Conservation (phyloP, 2,797 vertebrate species). For the Enteromius paludinosus region DNA sequence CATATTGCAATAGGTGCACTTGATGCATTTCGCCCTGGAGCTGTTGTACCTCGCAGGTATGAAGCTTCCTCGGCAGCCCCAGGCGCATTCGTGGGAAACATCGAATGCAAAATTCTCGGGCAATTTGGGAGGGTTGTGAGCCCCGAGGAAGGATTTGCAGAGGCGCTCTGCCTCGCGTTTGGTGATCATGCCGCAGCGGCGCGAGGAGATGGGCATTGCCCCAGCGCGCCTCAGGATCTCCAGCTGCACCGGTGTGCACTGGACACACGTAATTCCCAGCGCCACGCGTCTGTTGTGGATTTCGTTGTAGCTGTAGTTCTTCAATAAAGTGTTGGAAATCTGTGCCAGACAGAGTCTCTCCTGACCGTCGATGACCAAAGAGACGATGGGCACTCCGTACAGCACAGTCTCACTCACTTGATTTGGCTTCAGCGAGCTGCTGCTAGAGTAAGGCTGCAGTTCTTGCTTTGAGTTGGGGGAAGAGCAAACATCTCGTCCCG, state of each 20-base stretch:
- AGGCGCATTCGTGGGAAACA: constrained; percentile 88
- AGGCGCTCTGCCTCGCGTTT: constrained; percentile 90
- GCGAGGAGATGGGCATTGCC: constrained; percentile 90
- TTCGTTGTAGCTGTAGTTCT: constrained; percentile 93
- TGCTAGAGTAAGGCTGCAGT: constrained; percentile 83
- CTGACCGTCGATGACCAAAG: constrained; percentile 93
- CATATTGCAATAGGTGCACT: constrained; percentile 90
- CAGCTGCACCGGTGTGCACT: constrained; percentile 91
- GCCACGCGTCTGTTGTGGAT: constrained; percentile 91
- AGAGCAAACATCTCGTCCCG: constrained; percentile 87
- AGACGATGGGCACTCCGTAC: constrained; percentile 95
- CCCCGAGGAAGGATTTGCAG: constrained; percentile 91
- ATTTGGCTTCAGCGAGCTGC: constrained; percentile 90
- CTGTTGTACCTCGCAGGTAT: constrained; percentile 91
- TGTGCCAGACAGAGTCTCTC: constrained; percentile 91
- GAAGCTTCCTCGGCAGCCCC: constrained; percentile 89
- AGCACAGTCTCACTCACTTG: constrained; percentile 94
- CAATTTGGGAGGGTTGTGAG: constrained; percentile 87
- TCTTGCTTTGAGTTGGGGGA: constrained; percentile 89
- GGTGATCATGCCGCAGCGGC: constrained; percentile 93
- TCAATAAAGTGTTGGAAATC: constrained; percentile 91
- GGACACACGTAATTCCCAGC: constrained; percentile 90
- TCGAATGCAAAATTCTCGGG: constrained; percentile 92
- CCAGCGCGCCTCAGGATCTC: constrained; percentile 90
- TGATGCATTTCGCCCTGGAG: constrained; percentile 91